A percentile compares a stretch with the other conserved stretches of the same genome.
These are phyloP conservation scores for Neodiprion virginianus DNA, from an alignment of 1,140 invertebrate species.

Conservation along the genomic window DNA sequence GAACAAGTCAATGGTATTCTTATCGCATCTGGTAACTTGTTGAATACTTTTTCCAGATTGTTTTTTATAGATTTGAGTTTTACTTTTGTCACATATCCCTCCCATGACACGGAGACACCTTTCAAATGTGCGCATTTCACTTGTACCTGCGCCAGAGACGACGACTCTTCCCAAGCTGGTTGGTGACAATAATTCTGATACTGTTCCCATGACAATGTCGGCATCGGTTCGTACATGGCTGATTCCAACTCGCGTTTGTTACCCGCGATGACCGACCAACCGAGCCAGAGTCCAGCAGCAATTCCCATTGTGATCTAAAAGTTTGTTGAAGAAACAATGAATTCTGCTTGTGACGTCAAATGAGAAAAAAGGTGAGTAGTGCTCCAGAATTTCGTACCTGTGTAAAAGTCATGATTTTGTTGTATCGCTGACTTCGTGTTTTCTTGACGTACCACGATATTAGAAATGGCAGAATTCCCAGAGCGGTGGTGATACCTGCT, in stretches of 20 bases:
- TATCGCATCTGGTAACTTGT: conserved; percentile 67
- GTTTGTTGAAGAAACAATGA: conserved; percentile 13
- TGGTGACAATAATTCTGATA: conserved; percentile 76
- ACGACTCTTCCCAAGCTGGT: conserved; percentile 71
- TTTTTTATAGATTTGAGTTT: conserved; percentile 70
- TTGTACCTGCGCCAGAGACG: conserved; percentile 70
- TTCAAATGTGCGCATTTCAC: conserved; percentile 73
- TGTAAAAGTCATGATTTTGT: conserved; percentile 70
- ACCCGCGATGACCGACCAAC: conserved; percentile 59
- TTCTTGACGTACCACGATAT: conserved; percentile 72
- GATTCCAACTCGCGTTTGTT: conserved; percentile 45
- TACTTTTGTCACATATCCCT: conserved; percentile 74
- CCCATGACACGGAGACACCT: conserved; percentile 72
- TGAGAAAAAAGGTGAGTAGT: too few relatives aligned
- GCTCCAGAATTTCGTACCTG: conserved; percentile 58
- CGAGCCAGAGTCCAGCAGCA: conserved; percentile 56
- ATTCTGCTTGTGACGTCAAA: too few relatives aligned
- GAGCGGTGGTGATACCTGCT: conserved; percentile 62
- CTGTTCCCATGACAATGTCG: conserved; percentile 68
- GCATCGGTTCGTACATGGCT: conserved; percentile 43
- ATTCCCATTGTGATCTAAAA: conserved; percentile 49
- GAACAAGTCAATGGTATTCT: conserved; percentile 69
- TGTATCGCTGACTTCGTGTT: conserved; percentile 59
- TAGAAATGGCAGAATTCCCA: conserved; percentile 64
- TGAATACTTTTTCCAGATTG: conserved; percentile 63